These are phyloP conservation scores for Varroa destructor DNA, from an alignment of 1,140 invertebrate species.

Conservation along the genomic window DNA sequence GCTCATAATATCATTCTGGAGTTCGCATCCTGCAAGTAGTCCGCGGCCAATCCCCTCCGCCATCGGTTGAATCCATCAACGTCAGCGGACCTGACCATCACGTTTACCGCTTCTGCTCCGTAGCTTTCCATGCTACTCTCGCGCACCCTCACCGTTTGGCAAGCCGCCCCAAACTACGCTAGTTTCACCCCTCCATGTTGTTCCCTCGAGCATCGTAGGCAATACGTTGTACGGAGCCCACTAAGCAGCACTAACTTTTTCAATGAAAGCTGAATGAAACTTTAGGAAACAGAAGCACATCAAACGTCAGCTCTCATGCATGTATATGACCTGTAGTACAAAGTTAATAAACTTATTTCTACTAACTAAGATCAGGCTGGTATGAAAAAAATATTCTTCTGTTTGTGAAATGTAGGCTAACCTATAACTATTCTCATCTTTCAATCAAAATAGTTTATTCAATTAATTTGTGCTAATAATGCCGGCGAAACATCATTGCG, in stretches of 20 bases:
- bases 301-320: no score
- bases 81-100: neutral
- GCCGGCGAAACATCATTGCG: no score
- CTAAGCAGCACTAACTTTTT: conserved; percentile 1
- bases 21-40: conserved; percentile 15
- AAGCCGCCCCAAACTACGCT: no score
- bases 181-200: neutral
- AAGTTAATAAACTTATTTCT: no score
- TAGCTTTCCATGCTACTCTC: neutral
- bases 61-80: conserved; percentile 7
- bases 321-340: no score
- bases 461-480: no score
- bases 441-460: no score
- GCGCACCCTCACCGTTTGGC: neutral
- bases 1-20: neutral
- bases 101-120: conserved; percentile 2
- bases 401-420: no score
- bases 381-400: no score
- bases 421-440: no score
- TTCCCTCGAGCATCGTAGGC: neutral
- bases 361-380: no score
- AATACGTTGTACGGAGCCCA: neutral
- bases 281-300: no score
- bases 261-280: neutral
- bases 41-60: neutral